A percentile compares a stretch with the other conserved stretches of the same genome.
Conservation (phyloP, 2,797 vertebrate genomes). For the Astyanax mexicanus region DNA sequence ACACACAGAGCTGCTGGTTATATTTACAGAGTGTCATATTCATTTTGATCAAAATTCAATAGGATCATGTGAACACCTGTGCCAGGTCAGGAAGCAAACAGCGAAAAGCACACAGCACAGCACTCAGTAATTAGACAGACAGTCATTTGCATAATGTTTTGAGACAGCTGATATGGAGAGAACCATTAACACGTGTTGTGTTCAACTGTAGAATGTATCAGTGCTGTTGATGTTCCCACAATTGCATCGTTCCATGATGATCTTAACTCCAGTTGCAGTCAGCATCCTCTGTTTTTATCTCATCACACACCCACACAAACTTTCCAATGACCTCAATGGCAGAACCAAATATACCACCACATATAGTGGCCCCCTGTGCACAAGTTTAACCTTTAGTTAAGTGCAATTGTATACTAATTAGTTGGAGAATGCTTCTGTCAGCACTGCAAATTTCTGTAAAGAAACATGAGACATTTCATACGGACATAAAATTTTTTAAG, state of each 20-base stretch:
- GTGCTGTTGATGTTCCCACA: slow-evolving; percentile 8
- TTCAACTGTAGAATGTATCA: neutral
- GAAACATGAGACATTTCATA: too few relatives aligned
- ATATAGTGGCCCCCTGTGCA: neutral
- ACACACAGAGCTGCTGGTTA: too few relatives aligned
- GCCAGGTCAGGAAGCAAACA: too few relatives aligned
- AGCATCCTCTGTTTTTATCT: slow-evolving; percentile 31
- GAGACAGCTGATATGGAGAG: neutral
- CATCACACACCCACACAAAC: neutral
- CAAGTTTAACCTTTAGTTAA: neutral
- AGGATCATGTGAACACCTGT: neutral
- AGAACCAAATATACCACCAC: slow-evolving; percentile 11
- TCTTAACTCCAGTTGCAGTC: slow-evolving; percentile 35
- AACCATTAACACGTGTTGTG: too few relatives aligned
- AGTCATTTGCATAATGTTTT: too few relatives aligned
- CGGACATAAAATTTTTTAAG: too few relatives aligned
- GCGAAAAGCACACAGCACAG: too few relatives aligned
- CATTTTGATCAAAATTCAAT: neutral
- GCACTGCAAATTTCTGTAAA: too few relatives aligned
- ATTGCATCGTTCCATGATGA: neutral
- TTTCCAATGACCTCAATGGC: slow-evolving; percentile 18
- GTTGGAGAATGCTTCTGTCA: too few relatives aligned
- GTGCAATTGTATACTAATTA: neutral
- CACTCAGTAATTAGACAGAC: too few relatives aligned
- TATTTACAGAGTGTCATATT: too few relatives aligned